Base-by-base conservation (phyloP, 2,113 vertebrate species). In the Lanius ludovicianus region DNA sequence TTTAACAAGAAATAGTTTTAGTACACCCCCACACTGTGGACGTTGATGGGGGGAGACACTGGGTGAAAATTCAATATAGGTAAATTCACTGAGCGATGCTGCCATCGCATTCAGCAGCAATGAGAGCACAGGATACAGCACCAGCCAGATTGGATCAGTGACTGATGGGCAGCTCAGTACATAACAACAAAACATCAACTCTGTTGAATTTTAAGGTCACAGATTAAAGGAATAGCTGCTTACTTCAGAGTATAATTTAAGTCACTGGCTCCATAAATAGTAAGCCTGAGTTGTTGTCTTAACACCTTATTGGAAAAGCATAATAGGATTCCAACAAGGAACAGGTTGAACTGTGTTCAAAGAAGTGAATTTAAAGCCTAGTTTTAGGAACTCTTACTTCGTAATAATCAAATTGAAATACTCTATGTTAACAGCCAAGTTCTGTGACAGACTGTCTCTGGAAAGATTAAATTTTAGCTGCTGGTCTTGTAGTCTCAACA, bases 131-230 rank as follows among this genome's bases (percentile, higher is more conserved):
- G 2, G 9, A 20, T 31, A 57, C 11, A 67, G 71, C 46, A 77
- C 24, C 41, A 69, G 50, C 15, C 3, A 2, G 35, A 55, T 2
- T 47, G 44, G 20, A 69, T 67, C 60, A 62, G 55, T 16, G 47
- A 76, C 55, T 28, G 52, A 74, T 42, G 35, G 70, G 62, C 74
- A 79, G 69, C 49, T 89, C n/a, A 73, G 42, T 14, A 69, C 7
- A 2, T 20, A 84, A 24, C 30, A 80, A 78, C 39, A 89, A 90
- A 94, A 92, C 49, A 73, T 30, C 37, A 79, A 93, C 77, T 89
- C 86, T 68, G 37, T 15, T 79, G 90, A 92, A 93, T 95, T 96
- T 94, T 96, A 94, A 96, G 90, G 93, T 87, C 95, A 96, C 87
- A 92, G 94, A 96, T 94, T 97, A 96, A 92, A 84, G 64, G 83